phyloP scores from a whole-genome alignment of 2,888 invertebrate species.

The Pedicia rivosa region DNA sequence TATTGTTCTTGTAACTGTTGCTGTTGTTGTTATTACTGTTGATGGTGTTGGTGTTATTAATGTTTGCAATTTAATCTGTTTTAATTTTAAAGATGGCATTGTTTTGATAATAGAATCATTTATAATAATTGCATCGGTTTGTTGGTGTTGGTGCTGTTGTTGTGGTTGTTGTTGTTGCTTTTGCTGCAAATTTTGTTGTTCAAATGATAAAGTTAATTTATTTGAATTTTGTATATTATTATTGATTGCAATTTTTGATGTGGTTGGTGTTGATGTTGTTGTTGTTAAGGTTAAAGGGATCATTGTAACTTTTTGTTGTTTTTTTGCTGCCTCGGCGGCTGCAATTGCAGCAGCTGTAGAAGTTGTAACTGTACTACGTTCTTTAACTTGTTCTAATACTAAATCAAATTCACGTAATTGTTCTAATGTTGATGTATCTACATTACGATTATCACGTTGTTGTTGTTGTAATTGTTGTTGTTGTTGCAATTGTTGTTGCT shows the following conservation, averaged over 20 bases:
- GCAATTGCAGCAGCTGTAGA: conserved; percentile 12
- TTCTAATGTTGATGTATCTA: conserved; percentile 58
- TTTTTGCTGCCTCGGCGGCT: conserved; percentile 2
- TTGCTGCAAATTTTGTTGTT: background rate
- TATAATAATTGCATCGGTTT: too few relatives aligned
- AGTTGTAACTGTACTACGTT: conserved; percentile 42
- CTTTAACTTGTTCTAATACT: conserved; percentile 66
- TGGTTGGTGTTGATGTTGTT: background rate
- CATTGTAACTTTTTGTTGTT: too few relatives aligned
- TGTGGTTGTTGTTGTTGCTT: background rate
- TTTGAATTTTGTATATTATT: conserved; percentile 1
- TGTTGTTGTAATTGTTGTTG: background rate
- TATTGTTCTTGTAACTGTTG: background rate
- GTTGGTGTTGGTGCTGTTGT: background rate
- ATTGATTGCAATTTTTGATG: background rate
- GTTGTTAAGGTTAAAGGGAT: too few relatives aligned
- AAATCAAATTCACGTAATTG: conserved; percentile 66
- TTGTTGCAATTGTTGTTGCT: conserved; percentile 2
- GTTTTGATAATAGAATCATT: too few relatives aligned
- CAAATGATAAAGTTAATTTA: background rate
- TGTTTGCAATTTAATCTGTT: background rate
- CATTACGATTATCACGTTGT: conserved; percentile 21
- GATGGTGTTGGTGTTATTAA: background rate
- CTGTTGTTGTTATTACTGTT: background rate
- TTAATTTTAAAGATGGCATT: too few relatives aligned